Conservation (phyloP, 1,140 invertebrate species). For the Hypothenemus hampei region DNA sequence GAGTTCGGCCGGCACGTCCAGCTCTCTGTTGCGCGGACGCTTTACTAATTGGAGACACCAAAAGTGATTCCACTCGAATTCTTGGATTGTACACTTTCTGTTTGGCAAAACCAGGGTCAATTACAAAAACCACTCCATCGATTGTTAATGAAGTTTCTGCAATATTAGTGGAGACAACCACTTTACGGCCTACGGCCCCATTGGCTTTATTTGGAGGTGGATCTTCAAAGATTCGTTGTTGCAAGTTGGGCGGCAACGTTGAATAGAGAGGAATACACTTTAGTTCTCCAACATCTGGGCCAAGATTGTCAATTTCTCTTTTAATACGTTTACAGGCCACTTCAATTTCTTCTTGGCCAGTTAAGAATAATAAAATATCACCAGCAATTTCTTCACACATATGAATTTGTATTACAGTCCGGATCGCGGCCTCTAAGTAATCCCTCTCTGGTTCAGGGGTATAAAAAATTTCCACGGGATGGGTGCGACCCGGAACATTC, state of each 20-base stretch:
- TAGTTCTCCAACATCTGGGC: slow-evolving; percentile 92
- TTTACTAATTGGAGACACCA: slow-evolving; percentile 98
- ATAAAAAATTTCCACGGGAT: slow-evolving; percentile 98
- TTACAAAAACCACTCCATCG: slow-evolving; percentile 99
- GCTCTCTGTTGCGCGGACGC: slow-evolving; percentile 98
- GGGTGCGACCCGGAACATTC: slow-evolving; percentile 95
- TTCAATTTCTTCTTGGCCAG: slow-evolving; percentile 96
- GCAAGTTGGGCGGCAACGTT: slow-evolving; percentile 93
- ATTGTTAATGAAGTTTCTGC: slow-evolving; percentile 99
- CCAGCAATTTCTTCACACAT: slow-evolving; percentile 90
- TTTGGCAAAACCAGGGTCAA: slow-evolving; percentile 99
- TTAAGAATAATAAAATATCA: slow-evolving; percentile 72
- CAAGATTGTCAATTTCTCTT: slow-evolving; percentile 93
- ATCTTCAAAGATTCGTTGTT: slow-evolving; percentile 96
- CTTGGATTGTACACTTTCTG: slow-evolving; percentile 98
- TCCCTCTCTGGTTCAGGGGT: slow-evolving; percentile 98
- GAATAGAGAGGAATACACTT: slow-evolving; percentile 99
- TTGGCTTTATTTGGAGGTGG: slow-evolving; percentile 89
- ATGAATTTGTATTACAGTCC: slow-evolving; percentile 98
- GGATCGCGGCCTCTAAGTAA: slow-evolving; percentile 96
- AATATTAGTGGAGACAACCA: slow-evolving; percentile 98
- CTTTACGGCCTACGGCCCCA: slow-evolving; percentile 92
- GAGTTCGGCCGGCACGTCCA: slow-evolving; percentile 92
- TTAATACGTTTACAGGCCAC: slow-evolving; percentile 98
- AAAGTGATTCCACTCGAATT: slow-evolving; percentile 93